Base-by-base conservation (phyloP, 2,113 vertebrate species). In the Larimichthys polyactis region DNA sequence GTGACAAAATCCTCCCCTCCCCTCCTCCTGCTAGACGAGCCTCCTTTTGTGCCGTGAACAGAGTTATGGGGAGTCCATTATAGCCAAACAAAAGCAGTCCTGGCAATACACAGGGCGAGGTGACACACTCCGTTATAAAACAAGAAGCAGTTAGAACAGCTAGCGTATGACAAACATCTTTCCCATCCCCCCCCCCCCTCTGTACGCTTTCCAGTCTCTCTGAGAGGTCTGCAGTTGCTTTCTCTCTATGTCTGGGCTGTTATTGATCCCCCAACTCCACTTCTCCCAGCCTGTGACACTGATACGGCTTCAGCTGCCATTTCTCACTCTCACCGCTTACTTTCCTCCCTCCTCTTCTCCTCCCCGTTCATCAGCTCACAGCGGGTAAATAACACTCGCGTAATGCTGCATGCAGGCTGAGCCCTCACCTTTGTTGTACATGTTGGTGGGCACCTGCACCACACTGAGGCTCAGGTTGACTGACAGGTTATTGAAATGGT, bases 371-470 rank as follows among this genome's bases (percentile, higher is more conserved):
- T 83, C 85, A 29, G 70, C 52, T 75, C 71, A 4, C 70, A 58
- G 75, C 15, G 36, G 57, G 58, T 82, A 59, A 84, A 81, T 49
- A 82, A 75, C 44, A 19, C 58, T 51, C 27, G 16, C 48, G 43
- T 29, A 15, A 67, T 46, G 17, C 46, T 17, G 36, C 17, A 1
- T 32, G 48, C 55, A 16, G 12, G 29, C n/a, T 43, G 55, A 15
- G 44, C 49, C 24, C 60, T 79, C 81, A 95, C 94, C 94, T 96
- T 99, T 99, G 90, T 99, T 99, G 93, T 99, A 99, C 96, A 99
- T 99, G 91, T 99, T 99, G 40, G 98, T 99, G 86, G 98, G 98
- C 60, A 99, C 98, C 93, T 99, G 98, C 80, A 99, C 98, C 0
- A 98, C 98, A 46, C 98, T 99, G 91, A 99, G 94, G 65, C 97